These are phyloP conservation scores for Vanessa tameamea DNA, from an alignment of 1,140 invertebrate genomes.

Conservation along the genomic window DNA sequence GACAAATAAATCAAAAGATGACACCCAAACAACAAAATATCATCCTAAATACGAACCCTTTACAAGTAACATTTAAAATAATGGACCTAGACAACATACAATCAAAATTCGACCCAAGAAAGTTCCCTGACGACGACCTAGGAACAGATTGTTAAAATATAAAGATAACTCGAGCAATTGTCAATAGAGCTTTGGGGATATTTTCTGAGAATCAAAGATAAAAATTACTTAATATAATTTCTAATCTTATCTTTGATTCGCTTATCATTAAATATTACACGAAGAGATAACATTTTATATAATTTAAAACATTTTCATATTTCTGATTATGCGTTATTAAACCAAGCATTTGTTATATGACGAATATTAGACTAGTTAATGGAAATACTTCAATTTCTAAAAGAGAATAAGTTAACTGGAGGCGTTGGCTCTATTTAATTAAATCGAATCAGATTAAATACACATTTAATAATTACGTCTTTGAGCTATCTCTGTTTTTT, in stretches of 20 bases:
- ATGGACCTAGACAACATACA: background rate
- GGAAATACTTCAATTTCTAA: background rate
- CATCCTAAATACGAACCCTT: background rate
- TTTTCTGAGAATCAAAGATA: background rate
- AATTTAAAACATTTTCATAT: too few relatives aligned
- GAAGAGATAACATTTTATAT: background rate
- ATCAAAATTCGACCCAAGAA: background rate
- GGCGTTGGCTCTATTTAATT: background rate
- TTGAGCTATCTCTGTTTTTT: background rate
- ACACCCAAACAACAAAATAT: background rate
- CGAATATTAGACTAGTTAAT: background rate
- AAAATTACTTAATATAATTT: background rate
- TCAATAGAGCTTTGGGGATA: background rate
- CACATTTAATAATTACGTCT: background rate
- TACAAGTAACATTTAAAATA: background rate
- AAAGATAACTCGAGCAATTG: background rate
- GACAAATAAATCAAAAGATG: background rate
- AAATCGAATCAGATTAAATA: background rate
- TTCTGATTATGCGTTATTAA: too few relatives aligned
- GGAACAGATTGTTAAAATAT: background rate
- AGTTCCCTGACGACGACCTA: background rate
- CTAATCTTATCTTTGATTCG: background rate
- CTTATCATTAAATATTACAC: conserved; percentile 3
- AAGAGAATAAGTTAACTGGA: background rate
- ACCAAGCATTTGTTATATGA: background rate